A percentile compares a stretch with the other conserved stretches of the same genome.
Conservation (phyloP, 2,888 invertebrate genomes). For the Hyalella azteca region DNA sequence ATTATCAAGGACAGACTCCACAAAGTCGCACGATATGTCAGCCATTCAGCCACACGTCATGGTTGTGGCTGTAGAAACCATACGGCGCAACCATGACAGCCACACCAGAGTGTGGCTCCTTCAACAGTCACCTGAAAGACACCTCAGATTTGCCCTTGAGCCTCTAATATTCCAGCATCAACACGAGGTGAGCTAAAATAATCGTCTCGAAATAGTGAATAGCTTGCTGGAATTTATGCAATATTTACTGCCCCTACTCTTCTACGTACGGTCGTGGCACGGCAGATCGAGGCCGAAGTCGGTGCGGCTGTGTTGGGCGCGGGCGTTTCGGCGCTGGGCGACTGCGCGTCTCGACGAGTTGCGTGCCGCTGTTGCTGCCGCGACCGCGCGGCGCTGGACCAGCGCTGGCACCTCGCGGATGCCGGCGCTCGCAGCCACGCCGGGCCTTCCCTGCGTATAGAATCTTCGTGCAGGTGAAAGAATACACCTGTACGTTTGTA, state of each 20-base stretch:
- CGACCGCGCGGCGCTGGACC: not conserved
- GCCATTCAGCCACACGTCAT: no score
- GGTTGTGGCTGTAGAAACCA: no score
- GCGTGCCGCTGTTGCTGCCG: constrained; percentile 24
- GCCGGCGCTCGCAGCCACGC: not conserved
- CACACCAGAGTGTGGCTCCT: not conserved
- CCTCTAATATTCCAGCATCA: not conserved
- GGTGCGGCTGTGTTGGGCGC: not conserved
- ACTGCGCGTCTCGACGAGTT: not conserved
- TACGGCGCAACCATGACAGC: no score
- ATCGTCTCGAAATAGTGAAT: no score
- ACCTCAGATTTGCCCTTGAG: not conserved
- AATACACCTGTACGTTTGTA: no score
- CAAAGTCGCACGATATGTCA: no score
- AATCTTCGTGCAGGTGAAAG: constrained; percentile 4
- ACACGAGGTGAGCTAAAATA: not conserved
- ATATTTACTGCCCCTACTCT: no score
- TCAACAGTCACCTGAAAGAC: not conserved
- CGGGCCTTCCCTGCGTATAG: not conserved
- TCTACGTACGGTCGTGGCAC: no score
- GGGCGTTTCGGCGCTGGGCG: constrained; percentile 2
- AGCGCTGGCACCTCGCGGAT: not conserved
- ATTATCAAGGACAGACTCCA: no score
- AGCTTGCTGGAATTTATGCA: no score
- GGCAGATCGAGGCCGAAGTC: not conserved